Conservation (phyloP, 1,140 invertebrate species). For the Temnothorax longispinosus region DNA sequence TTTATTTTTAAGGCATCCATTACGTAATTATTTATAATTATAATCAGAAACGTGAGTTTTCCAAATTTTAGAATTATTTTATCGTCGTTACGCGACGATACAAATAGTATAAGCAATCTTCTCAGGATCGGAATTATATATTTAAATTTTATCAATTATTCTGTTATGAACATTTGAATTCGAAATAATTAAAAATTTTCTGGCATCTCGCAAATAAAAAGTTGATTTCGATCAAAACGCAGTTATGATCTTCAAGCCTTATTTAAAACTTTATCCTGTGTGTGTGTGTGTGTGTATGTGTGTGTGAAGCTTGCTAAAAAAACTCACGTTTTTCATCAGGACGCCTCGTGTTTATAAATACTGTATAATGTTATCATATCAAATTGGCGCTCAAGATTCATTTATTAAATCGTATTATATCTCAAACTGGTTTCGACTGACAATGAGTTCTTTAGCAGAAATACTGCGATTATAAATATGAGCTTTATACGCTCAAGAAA, state of each 20-base stretch:
- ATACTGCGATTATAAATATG: background rate
- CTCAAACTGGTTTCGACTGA: background rate
- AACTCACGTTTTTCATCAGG: background rate
- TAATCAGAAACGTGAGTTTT: background rate
- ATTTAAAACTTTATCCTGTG: background rate
- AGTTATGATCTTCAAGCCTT: background rate
- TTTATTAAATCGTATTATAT: background rate
- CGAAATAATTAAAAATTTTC: background rate
- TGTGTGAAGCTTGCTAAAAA: background rate
- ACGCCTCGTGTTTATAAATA: background rate
- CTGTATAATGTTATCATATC: background rate
- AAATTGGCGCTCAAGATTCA: background rate
- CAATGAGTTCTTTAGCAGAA: background rate
- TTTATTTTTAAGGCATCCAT: background rate
- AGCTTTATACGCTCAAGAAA: background rate
- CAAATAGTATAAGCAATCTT: background rate
- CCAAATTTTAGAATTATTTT: no score
- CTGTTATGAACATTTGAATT: background rate
- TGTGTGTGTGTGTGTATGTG: no score
- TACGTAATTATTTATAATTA: background rate
- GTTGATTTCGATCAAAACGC: background rate
- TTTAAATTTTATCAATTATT: background rate
- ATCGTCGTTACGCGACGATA: background rate
- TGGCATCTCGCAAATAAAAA: background rate
- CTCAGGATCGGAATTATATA: background rate